Percentiles rank a stretch among this genome's conserved stretches.
Evolutionary conservation across 2,888 invertebrate genomes (phyloP).

Genomic region (Diarsia mendica): DNA sequence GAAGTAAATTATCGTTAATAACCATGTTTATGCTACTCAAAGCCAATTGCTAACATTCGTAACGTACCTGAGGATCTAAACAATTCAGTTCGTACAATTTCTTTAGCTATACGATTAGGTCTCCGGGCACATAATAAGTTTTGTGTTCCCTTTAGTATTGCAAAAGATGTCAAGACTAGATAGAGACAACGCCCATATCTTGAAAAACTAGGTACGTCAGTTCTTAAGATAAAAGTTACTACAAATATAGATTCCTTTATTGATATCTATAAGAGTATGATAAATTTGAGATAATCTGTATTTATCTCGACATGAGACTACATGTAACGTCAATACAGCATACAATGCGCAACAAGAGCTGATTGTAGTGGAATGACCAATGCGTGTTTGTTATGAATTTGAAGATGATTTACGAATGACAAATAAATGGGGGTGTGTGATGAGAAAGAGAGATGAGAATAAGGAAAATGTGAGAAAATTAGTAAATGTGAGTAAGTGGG

Average conservation of each 20-base stretch:
- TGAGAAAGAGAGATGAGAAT: no score
- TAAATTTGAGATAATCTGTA: constrained; percentile 20
- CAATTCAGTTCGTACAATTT: not conserved
- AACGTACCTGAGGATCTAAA: not conserved
- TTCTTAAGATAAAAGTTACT: constrained; percentile 29
- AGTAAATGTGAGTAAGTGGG: not conserved
- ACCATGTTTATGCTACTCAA: no score
- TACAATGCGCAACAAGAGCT: constrained; percentile 5
- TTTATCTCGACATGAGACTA: constrained; percentile 35
- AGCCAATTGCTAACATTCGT: no score
- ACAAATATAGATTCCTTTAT: constrained; percentile 9
- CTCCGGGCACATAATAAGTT: not conserved
- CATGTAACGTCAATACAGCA: not conserved
- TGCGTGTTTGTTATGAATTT: constrained; percentile 14
- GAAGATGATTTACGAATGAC: constrained; percentile 9
- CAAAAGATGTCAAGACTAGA: not conserved
- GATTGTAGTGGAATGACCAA: constrained; percentile 1
- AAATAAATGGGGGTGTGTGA: not conserved
- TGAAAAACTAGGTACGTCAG: constrained; percentile 1
- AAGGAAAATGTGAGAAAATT: not conserved
- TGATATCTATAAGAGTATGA: constrained; percentile 28
- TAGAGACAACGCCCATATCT: constrained; percentile 7
- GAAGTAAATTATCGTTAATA: no score
- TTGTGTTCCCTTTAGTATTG: not conserved
- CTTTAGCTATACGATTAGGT: not conserved